Base-by-base conservation (phyloP, 1,140 invertebrate species). In the Drosophila ercepeae region DNA sequence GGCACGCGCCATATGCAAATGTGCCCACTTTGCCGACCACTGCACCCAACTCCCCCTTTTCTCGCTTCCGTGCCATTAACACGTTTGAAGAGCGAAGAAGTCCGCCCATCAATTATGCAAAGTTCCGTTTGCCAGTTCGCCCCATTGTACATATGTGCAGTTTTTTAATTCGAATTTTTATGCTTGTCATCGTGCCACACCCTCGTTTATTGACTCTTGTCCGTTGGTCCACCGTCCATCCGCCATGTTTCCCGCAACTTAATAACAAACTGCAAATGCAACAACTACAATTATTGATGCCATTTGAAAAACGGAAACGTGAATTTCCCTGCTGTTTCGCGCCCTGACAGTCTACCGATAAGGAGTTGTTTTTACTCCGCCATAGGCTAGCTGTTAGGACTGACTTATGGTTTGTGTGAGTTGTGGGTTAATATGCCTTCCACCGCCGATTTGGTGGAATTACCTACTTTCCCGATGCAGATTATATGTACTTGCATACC, bases 1-100 rank as follows among this genome's bases (percentile, higher is more conserved):
- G 82, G 81, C 82, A 86, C 81, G 81, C 82, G 81, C 81, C 82
- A 77, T 74, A 86, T 86, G 81, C 81, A 50, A 81, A 81, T 42
- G 39, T 19, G n/a, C 4, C 34, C 51, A 82, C 53, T 74, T 75
- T 42, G 50, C 44, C 45, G 21, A 16, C 19, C 34, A 52, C 52
- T 39, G 16, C 34, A 36, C 46, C 57, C 36, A 65, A 16, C 45
- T 65, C 58, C 58, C 36, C 39, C 16, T 41, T 32, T 73, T 75
- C 48, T 54, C 55, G 81, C 82, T 86, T 86, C 81, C 81, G 82
- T 88, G 81, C 82, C 73, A 83, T 72, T 84, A 75, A 83, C 79
- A 83, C 79, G 78, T 82, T 78, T 78, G 50, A 41, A 19, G 49
- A 45, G 51, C 36, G 23, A 25, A 58, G 44, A 25, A 1, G 60